Conservation (phyloP, 2,113 vertebrate species). For the Bucco capensis region DNA sequence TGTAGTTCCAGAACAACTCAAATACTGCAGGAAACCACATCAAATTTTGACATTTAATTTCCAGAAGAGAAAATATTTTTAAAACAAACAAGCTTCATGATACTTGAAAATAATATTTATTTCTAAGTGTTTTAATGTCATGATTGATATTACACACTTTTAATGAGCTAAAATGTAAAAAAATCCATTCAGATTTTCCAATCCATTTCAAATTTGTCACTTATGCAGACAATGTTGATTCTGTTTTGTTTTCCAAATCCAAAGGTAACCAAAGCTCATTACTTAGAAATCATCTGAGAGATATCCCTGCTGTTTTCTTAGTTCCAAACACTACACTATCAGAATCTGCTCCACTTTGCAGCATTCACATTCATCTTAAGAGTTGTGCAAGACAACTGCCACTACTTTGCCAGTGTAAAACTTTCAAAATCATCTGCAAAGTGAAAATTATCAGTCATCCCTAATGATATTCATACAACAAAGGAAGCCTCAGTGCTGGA, state of each 20-base stretch:
- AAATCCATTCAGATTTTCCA: not conserved
- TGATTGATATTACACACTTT: not conserved
- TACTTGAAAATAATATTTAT: not conserved
- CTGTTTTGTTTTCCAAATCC: not conserved
- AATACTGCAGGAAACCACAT: not conserved
- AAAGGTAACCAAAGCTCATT: not conserved
- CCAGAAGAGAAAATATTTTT: not conserved
- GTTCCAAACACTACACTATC: not conserved
- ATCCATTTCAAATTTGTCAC: not conserved
- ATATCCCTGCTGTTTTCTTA: not conserved
- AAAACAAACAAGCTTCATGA: not conserved
- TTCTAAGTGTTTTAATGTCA: not conserved
- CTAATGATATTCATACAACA: not conserved
- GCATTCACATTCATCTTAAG: not conserved
- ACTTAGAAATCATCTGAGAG: not conserved
- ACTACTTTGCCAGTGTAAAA: not conserved
- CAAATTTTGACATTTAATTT: not conserved
- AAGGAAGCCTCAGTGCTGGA: not conserved
- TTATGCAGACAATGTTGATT: not conserved
- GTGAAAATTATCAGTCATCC: not conserved
- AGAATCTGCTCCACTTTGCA: not conserved
- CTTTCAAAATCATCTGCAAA: not conserved
- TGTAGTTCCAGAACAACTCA: not conserved
- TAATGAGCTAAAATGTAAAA: not conserved
- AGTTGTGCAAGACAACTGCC: not conserved